Evolutionary conservation across 2,113 vertebrate species (phyloP), one percentile per base, ranked within the genome.

Genomic region (Brachionichthys hirsutus): DNA sequence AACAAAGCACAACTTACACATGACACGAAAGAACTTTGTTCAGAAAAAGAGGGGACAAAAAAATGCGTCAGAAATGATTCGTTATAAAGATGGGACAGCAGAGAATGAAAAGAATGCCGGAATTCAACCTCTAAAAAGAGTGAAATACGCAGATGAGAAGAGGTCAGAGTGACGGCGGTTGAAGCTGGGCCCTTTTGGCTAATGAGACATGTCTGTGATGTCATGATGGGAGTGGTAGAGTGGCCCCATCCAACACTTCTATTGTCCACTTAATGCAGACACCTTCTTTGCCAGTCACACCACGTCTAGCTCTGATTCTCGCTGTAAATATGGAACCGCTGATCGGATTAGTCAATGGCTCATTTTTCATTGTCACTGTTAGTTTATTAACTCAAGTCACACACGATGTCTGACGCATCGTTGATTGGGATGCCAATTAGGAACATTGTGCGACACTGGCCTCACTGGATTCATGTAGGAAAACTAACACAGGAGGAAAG

Each of bases 131-230:
- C 4, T 36, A 34, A 49, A 60, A 15, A 68, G 45, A 20, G 17
- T 0, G 8, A n/a, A 50, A 48, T 16, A 22, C 14, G 46, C 8
- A 10, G 43, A 36, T 8, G 14, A 58, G 38, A 54, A 43, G 22
- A 52, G 36, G 49, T 67, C 6, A 73, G 84, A 77, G 57, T 6
- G 62, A 62, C 46, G 16, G 40, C 66, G 40, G 53, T 85, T 89
- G 89, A 93, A 91, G 89, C 84, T 22, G 67, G 74, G 47, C 54
- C 40, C 40, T 63, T 77, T 74, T 75, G 72, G 85, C 88, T 93
- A 92, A 93, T 92, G 89, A 89, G 81, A 74, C 78, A 85, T 85
- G 78, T 88, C 46, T 52, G 62, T 62, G 62, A 70, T 67, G 56
- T 40, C 55, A 47, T 60, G 57, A 34, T 62, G 47, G 54, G 54